Evolutionary conservation across 1,140 invertebrate species (phyloP).

Genomic region (Littorina saxatilis): DNA sequence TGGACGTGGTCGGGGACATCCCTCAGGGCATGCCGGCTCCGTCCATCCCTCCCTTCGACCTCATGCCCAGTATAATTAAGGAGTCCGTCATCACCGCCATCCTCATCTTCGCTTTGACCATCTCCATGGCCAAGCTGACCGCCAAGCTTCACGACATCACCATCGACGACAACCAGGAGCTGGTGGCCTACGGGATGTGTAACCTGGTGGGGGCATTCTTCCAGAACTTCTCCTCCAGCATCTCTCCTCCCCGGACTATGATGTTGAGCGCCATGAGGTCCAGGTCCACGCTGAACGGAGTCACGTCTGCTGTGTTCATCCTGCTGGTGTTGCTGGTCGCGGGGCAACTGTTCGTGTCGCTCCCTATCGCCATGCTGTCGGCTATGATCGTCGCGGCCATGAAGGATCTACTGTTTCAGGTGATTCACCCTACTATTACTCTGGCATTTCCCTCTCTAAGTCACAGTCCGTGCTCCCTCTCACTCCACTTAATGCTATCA

Average conservation of each 20-base stretch:
- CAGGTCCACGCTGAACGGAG: conserved; percentile 58
- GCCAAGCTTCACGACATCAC: conserved; percentile 70
- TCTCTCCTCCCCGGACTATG: conserved; percentile 88
- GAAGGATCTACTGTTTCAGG: conserved; percentile 79
- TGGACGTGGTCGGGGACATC: conserved; percentile 74
- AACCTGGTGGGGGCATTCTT: conserved; percentile 54
- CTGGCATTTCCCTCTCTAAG: neutral
- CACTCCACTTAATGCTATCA: neutral
- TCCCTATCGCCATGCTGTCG: conserved; percentile 73
- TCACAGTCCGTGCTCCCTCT: neutral
- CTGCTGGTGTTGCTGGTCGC: conserved; percentile 76
- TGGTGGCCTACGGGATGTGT: conserved; percentile 77
- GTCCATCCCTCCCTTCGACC: conserved; percentile 29
- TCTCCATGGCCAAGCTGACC: conserved; percentile 66
- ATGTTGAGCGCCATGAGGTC: conserved; percentile 54
- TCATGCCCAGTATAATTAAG: neutral
- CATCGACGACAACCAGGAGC: conserved; percentile 76
- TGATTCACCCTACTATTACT: conserved; percentile 65
- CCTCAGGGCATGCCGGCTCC: conserved; percentile 41
- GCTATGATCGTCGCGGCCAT: conserved; percentile 70
- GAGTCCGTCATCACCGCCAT: conserved; percentile 30
- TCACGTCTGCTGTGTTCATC: conserved; percentile 74
- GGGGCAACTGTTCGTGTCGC: conserved; percentile 68
- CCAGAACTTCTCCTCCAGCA: conserved; percentile 80
- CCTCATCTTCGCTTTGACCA: conserved; percentile 39